A percentile compares a stretch with the other conserved stretches of the same genome.
Conservation (phyloP, 2,888 invertebrate species). For the Polyommatus icarus region DNA sequence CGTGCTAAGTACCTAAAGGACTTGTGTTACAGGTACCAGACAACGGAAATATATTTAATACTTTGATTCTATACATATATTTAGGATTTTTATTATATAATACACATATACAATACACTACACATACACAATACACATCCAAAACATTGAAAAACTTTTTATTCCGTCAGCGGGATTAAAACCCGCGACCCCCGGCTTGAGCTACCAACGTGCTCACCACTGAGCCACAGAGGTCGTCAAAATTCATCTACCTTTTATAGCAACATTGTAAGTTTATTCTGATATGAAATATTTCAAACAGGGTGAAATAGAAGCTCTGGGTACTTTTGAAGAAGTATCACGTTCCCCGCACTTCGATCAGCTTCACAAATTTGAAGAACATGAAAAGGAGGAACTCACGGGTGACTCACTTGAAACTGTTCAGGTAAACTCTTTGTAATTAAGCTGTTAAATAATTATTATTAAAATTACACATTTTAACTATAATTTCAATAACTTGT, state of each 20-base stretch:
- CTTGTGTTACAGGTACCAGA: too few species aligned
- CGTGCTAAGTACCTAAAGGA: too few species aligned
- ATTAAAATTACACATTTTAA: not conserved
- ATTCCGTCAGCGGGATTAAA: too few species aligned
- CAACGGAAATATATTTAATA: too few species aligned
- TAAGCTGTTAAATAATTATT: not conserved
- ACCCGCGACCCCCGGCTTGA: too few species aligned
- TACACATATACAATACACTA: too few species aligned
- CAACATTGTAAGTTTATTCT: not conserved
- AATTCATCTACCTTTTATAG: not conserved
- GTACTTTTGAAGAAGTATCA: constrained; percentile 77
- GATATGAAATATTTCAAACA: constrained; percentile 46
- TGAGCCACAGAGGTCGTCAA: too few species aligned
- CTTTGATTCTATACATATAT: too few species aligned
- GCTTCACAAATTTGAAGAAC: constrained; percentile 58
- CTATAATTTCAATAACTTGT: not conserved
- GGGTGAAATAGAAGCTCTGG: constrained; percentile 82
- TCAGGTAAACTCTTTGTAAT: constrained; percentile 15
- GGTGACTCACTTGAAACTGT: not conserved
- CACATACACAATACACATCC: too few species aligned
- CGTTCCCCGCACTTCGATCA: constrained; percentile 69
- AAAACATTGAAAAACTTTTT: too few species aligned
- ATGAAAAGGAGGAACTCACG: constrained; percentile 47
- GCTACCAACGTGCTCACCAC: too few species aligned
- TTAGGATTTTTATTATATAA: too few species aligned